A percentile compares a stretch with the other conserved stretches of the same genome.
Conservation (phyloP, 2,888 invertebrate species). For the Lasius fuliginosus region DNA sequence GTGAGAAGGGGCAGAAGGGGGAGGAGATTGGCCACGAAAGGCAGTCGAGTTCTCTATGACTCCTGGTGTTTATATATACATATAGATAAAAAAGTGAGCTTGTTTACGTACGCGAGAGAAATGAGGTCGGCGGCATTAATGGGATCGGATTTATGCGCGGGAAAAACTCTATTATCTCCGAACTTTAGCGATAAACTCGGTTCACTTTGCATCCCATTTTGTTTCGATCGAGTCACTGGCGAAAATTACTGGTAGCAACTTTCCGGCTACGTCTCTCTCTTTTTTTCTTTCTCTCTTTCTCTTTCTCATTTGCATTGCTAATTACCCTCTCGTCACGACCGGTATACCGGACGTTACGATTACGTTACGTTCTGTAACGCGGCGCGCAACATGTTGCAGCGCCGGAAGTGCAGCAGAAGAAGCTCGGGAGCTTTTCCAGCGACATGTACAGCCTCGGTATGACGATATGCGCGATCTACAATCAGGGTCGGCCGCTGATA, state of each 20-base stretch:
- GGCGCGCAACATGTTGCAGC: slow-evolving; percentile 88
- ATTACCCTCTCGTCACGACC: neutral
- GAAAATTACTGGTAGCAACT: slow-evolving; percentile 6
- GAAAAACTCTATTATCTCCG: slow-evolving; percentile 3
- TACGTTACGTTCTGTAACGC: neutral
- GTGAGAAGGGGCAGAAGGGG: neutral
- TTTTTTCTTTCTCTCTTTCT: neutral
- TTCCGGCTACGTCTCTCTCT: neutral
- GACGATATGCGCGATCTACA: slow-evolving; percentile 97
- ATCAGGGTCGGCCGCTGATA: slow-evolving; percentile 95
- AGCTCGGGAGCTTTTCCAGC: slow-evolving; percentile 94
- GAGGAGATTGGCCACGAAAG: neutral
- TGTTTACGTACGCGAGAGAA: neutral
- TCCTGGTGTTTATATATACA: neutral
- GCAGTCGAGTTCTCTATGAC: neutral
- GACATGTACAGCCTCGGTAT: slow-evolving; percentile 99
- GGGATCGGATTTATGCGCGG: neutral
- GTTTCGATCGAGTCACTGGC: neutral
- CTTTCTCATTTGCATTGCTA: slow-evolving; percentile 28
- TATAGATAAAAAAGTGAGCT: neutral
- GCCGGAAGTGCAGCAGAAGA: slow-evolving; percentile 96
- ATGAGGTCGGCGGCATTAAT: neutral
- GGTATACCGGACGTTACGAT: no score
- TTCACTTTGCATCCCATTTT: neutral
- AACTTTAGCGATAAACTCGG: slow-evolving; percentile 3